Evolutionary conservation across 2,113 vertebrate genomes (phyloP).

Genomic region (Podarcis raffonei): DNA sequence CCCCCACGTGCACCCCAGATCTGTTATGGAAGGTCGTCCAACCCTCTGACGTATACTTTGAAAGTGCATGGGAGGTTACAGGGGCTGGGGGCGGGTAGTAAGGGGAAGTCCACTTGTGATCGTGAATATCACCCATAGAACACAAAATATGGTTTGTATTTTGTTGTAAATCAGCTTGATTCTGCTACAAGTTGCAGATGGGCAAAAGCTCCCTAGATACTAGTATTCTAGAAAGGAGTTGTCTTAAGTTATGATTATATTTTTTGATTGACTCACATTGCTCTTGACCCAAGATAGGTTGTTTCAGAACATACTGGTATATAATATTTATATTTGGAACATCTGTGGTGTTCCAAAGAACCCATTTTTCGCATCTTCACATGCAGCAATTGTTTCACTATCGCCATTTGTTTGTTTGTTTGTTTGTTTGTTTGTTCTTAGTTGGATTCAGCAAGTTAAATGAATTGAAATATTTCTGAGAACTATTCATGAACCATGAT

Average conservation of each 20-base stretch:
- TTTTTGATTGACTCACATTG: background rate
- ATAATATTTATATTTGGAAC: too few species aligned
- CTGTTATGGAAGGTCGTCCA: too few species aligned
- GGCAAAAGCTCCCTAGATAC: background rate
- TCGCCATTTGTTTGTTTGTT: background rate
- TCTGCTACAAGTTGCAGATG: background rate
- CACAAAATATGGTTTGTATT: background rate
- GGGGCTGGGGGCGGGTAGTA: too few species aligned
- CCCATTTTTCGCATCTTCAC: conserved; percentile 21
- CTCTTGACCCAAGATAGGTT: background rate
- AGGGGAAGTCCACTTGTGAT: too few species aligned
- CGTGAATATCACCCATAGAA: too few species aligned
- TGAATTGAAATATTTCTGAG: conserved; percentile 61
- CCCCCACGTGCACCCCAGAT: too few species aligned
- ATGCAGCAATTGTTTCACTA: too few species aligned
- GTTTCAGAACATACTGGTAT: background rate
- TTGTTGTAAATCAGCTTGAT: background rate
- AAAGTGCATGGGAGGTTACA: too few species aligned
- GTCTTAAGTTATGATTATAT: background rate
- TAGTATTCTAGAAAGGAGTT: background rate
- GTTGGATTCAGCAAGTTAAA: conserved; percentile 64
- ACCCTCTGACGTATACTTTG: too few species aligned
- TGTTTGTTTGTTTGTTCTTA: conserved; percentile 17
- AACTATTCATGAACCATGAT: conserved; percentile 47
- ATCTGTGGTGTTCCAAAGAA: background rate